Evolutionary conservation across 2,888 invertebrate species (phyloP).

Genomic region (Orchesellides sinensis): DNA sequence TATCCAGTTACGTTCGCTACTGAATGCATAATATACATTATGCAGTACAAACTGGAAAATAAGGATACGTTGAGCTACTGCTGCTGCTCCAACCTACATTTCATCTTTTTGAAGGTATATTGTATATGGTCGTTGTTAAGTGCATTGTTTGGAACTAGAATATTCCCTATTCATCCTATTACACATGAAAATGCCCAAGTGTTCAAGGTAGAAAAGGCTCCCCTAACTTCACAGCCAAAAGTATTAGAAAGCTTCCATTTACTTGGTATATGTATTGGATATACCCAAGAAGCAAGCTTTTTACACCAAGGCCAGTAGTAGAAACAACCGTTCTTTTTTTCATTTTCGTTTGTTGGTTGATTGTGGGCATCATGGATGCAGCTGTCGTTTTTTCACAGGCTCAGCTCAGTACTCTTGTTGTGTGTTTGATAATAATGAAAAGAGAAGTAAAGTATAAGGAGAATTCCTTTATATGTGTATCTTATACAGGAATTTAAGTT

Average conservation of each 20-base stretch:
- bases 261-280: background rate
- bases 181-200: constrained; percentile 8
- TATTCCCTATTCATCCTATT: background rate
- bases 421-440: background rate
- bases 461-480: constrained; percentile 30
- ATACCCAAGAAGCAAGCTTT: background rate
- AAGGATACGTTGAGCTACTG: too few species aligned
- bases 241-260: too few species aligned
- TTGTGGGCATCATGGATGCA: constrained; percentile 51
- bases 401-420: constrained; percentile 4
- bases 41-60: constrained; percentile 5
- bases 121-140: background rate
- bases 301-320: constrained; percentile 38
- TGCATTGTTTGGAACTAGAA: background rate
- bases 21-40: background rate
- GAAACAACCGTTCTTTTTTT: constrained; percentile 32
- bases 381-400: constrained; percentile 54
- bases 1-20: constrained; percentile 16
- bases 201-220: constrained; percentile 19
- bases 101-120: background rate
- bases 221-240: constrained; percentile 13
- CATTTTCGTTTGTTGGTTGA: constrained; percentile 8
- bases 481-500: background rate
- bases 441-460: background rate
- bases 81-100: too few species aligned